Evolutionary conservation across 2,888 invertebrate species (phyloP), one percentile per base, ranked within the genome.

Genomic region (Litoditis marina): DNA sequence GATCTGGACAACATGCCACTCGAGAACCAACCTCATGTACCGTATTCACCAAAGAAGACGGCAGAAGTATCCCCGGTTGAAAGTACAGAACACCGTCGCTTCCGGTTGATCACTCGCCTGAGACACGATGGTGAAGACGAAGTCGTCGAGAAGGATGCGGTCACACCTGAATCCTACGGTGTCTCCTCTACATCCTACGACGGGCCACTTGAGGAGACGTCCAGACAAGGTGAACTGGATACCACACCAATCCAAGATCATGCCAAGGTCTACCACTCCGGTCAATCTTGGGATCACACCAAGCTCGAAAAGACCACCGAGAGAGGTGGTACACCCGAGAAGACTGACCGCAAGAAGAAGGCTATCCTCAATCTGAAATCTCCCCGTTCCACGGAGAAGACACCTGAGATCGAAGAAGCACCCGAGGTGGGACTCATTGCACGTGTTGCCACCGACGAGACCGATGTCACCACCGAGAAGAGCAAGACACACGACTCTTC

Each of bases 121-220:
- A 34, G 59, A 3, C 69, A 72, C 36, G 63, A 62, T 30, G 70
- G 69, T 16, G 66, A 71, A 11, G 73, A 68, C 52, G 71, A 71
- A 25, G 60, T 59, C 31, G 60, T 66, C 22, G 69, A 68, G 46
- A 47, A 65, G 44, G 63, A 58, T 22, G 28, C 49, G 8, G 53
- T 63, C n/a, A 60, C 58, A 30, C 63, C 63, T 22, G 55, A 60
- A 13, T 39, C 44, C 39, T 68, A 68, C n/a, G 63, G 32, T 28
- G 49, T 63, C 25, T n/a, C 50, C 3, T 51, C 62, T 1, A 42
- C 54, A 1, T 30, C 52, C 11, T 66, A 51, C 31, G 60, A 55
- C 16, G 68, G 66, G 30, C 65, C 65, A 31, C 49, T 64, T 7
- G 60, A 66, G 1, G 66, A 63, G 34, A 58, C 50, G 25, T 7